Base-by-base conservation (phyloP, 2,888 invertebrate species). In the Apomyelois bistriatella region DNA sequence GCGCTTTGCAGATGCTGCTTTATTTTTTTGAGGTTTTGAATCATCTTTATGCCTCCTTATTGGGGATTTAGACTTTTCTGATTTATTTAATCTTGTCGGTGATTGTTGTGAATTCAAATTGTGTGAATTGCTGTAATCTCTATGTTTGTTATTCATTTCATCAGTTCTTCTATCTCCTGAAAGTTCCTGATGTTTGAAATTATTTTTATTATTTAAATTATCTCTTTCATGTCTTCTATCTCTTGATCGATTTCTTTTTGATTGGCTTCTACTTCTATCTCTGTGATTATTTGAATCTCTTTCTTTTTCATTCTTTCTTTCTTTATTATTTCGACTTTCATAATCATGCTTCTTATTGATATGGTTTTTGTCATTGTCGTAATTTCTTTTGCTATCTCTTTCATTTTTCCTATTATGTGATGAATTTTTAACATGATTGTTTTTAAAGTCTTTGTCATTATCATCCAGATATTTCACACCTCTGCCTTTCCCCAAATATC, bases 401-500 rank as follows among this genome's bases (percentile, higher is more conserved):
- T 59, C 54, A 47, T 28, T 60, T 51, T 61, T 58, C 50, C 58
- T 62, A 60, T 65, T 65, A 56, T 53, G 61, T 56, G 69, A 52
- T 53, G 62, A 58, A 56, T 72, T 62, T 48, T 57, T 65, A 48
- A 53, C 52, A 51, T 64, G 48, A 36, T 71, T 55, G 28, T 61
- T 57, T 58, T 66, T 64, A 30, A 59, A 62, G 42, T 70, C 76
- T 56, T 78, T 77, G 53, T 83, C 81, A 58, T 79, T 77, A 51
- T 83, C 81, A 75, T 79, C 76, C 59, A 88, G 88, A 74, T 93
- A 92, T 59, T 92, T 91, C 0, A 96, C 93, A 4, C 96, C 96
- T 72, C 94, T 92, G 0, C 96, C 97, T 86, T 97, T 97, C 1
- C 97, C 97, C 52, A 94, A 92, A 96, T 97, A 98, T 68, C 94